These are phyloP conservation scores for Diacarnus erythraeanus DNA, from an alignment of 37 sponge, comb jelly and placozoan genomes.

Conservation along the genomic window DNA sequence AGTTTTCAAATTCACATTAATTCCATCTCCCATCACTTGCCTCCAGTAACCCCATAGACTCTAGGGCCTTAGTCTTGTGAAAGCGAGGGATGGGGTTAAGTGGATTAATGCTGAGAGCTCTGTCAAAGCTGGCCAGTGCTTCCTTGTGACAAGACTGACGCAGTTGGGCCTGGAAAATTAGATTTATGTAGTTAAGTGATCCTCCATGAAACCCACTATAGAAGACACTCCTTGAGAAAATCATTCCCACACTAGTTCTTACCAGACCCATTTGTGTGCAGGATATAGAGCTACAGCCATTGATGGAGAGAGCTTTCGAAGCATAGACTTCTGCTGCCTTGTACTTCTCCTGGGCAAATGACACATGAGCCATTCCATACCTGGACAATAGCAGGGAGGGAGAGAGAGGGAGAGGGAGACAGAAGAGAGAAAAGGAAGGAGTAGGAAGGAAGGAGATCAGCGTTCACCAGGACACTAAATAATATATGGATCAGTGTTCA, in stretches of 20 bases:
- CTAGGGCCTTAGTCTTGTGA: constrained; percentile 44
- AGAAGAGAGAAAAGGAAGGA: not conserved
- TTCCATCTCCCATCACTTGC: constrained; percentile 7
- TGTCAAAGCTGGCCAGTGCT: constrained; percentile 63
- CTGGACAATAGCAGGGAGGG: constrained; percentile 25
- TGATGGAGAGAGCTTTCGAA: constrained; percentile 71
- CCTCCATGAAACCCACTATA: not conserved
- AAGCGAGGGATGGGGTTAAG: constrained; percentile 64
- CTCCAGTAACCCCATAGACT: constrained; percentile 24
- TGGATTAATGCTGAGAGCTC: constrained; percentile 59
- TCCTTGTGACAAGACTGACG: constrained; percentile 34
- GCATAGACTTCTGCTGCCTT: constrained; percentile 67
- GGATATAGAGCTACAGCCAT: constrained; percentile 70
- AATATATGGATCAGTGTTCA: no score
- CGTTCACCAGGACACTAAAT: no score
- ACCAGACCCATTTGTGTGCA: constrained; percentile 86
- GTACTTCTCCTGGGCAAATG: constrained; percentile 84
- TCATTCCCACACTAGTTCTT: no score
- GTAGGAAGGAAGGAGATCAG: not conserved
- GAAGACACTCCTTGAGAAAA: not conserved
- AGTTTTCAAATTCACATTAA: not conserved
- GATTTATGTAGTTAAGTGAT: not conserved
- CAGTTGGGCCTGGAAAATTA: constrained; percentile 46
- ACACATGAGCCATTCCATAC: constrained; percentile 90
- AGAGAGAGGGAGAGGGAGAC: not conserved